Percentiles rank a stretch among this genome's conserved stretches.
phyloP scores from a whole-genome alignment of 2,888 invertebrate species.

The Aporophyla lueneburgensis region DNA sequence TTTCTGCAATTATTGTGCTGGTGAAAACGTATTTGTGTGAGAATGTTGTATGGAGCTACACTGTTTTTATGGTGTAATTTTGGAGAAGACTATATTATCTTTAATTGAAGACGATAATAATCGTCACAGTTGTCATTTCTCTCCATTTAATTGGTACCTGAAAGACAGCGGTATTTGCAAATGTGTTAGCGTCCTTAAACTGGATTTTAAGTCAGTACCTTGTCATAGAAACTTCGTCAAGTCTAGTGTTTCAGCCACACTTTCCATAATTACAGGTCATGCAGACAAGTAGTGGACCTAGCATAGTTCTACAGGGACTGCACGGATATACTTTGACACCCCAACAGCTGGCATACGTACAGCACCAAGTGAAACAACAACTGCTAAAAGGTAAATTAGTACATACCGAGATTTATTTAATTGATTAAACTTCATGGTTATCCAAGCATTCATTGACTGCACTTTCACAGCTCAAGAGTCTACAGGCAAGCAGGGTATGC shows the following conservation, averaged over 20 bases:
- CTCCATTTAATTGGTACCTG: too few relatives aligned
- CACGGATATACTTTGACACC: slow-evolving; percentile 96
- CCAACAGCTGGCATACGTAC: slow-evolving; percentile 95
- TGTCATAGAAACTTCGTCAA: slow-evolving; percentile 1
- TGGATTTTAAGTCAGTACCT: neutral
- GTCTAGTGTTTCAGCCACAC: slow-evolving; percentile 5
- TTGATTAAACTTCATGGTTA: slow-evolving; percentile 29
- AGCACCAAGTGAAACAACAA: slow-evolving; percentile 97
- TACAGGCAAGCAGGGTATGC: slow-evolving; percentile 95
- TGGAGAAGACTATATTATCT: too few relatives aligned
- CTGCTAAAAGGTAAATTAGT: slow-evolving; percentile 93
- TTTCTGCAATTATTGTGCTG: too few relatives aligned
- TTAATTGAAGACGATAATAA: too few relatives aligned
- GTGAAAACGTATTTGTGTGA: too few relatives aligned
- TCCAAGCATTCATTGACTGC: slow-evolving; percentile 68
- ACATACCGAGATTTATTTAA: slow-evolving; percentile 43
- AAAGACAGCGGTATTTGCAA: too few relatives aligned
- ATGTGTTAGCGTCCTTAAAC: neutral
- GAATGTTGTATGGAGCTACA: too few relatives aligned
- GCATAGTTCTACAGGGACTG: slow-evolving; percentile 96
- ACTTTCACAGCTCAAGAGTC: slow-evolving; percentile 94
- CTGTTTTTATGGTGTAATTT: too few relatives aligned
- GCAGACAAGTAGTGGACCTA: slow-evolving; percentile 95
- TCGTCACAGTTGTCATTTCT: too few relatives aligned
- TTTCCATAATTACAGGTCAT: slow-evolving; percentile 90